Conservation (phyloP, 2,888 invertebrate genomes). For the Orthosia gracilis region DNA sequence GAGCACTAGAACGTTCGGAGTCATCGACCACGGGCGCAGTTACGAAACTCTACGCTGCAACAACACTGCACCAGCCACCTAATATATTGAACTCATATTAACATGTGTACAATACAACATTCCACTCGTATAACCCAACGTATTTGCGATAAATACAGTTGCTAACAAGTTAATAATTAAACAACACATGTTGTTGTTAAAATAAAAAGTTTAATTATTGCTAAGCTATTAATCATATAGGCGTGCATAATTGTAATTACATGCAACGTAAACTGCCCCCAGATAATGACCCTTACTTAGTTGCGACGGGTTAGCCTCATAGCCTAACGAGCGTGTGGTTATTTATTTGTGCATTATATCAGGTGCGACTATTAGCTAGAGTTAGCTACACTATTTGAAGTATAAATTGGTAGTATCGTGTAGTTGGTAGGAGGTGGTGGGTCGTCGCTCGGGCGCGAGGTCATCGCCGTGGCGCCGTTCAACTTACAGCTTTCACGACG, state of each 20-base stretch:
- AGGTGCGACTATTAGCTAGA: slow-evolving; percentile 32
- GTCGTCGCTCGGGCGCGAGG: slow-evolving; percentile 87
- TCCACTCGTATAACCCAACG: slow-evolving; percentile 2
- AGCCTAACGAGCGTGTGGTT: slow-evolving; percentile 10
- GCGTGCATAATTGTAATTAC: slow-evolving; percentile 43
- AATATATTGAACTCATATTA: slow-evolving; percentile 55
- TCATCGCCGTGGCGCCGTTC: slow-evolving; percentile 83
- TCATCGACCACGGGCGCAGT: slow-evolving; percentile 89
- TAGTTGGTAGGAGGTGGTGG: slow-evolving; percentile 72
- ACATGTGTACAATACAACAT: slow-evolving; percentile 12
- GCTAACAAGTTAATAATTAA: slow-evolving; percentile 8
- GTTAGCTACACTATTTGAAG: slow-evolving; percentile 59
- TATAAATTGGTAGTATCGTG: slow-evolving; percentile 66
- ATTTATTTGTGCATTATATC: slow-evolving; percentile 26
- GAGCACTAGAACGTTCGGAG: slow-evolving; percentile 89
- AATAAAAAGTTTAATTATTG: slow-evolving; percentile 27
- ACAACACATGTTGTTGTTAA: slow-evolving; percentile 25
- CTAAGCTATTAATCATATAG: slow-evolving; percentile 33
- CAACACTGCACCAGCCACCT: slow-evolving; percentile 77
- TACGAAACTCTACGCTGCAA: slow-evolving; percentile 84
- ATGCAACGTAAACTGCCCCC: slow-evolving; percentile 27
- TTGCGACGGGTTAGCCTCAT: slow-evolving; percentile 16
- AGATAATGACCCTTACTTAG: slow-evolving; percentile 25
- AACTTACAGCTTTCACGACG: slow-evolving; percentile 77
- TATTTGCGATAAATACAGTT: too few species aligned